phyloP scores from a whole-genome alignment of 2,888 invertebrate species.

The Tenthredo scrophulariae region DNA sequence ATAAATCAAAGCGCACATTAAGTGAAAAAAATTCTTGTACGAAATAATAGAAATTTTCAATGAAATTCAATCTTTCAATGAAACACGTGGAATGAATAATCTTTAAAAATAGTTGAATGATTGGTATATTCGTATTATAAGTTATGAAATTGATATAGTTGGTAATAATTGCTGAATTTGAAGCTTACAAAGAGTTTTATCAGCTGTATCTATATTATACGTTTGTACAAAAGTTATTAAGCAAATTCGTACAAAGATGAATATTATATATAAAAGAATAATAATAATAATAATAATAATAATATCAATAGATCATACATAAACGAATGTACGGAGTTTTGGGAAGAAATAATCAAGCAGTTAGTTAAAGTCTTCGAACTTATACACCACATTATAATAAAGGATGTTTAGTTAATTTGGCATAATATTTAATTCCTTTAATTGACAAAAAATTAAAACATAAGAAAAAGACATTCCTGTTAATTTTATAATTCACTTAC shows the following conservation, averaged over 20 bases:
- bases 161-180: background rate
- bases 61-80: background rate
- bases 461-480: slow-evolving; percentile 26
- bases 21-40: background rate
- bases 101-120: background rate
- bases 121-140: background rate
- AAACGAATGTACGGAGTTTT: background rate
- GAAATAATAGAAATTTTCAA: background rate
- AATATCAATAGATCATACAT: background rate
- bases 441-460: slow-evolving; percentile 21
- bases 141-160: background rate
- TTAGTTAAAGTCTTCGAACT: background rate
- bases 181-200: background rate
- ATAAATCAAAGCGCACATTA: background rate
- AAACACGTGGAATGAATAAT: background rate
- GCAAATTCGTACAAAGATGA: background rate
- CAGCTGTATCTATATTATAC: background rate
- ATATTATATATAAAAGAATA: background rate
- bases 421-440: background rate
- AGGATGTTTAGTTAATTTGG: slow-evolving; percentile 17
- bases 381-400: background rate
- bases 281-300: background rate
- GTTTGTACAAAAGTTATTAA: background rate
- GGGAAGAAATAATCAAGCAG: background rate
- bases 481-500: slow-evolving; percentile 40